A percentile compares a stretch with the other conserved stretches of the same genome.
phyloP scores from a whole-genome alignment of 2,888 invertebrate species.

The Drosophila sordidapex region DNA sequence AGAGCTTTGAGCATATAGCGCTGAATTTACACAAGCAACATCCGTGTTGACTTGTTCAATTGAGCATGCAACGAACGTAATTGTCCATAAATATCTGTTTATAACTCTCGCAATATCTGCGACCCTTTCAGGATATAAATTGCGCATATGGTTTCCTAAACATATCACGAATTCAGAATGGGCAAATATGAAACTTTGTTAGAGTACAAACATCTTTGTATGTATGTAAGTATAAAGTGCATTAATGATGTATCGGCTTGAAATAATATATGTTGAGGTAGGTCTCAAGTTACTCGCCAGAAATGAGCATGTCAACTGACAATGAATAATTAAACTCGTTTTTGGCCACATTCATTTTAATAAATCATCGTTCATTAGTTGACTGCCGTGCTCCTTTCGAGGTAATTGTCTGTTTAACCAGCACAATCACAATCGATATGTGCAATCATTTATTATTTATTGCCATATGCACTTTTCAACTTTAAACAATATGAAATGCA shows the following conservation, averaged over 20 bases:
- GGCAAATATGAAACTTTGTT: not conserved
- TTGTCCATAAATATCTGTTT: conserved; percentile 11
- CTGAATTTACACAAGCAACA: conserved; percentile 49
- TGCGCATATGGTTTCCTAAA: too few relatives aligned
- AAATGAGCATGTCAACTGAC: not conserved
- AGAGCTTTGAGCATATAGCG: conserved; percentile 25
- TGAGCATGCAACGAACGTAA: conserved; percentile 50
- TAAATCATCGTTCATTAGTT: not conserved
- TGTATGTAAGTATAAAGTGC: not conserved
- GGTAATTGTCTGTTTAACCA: not conserved
- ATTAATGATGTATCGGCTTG: conserved; percentile 7
- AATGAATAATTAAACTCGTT: not conserved
- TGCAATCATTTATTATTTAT: not conserved
- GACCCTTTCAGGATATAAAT: not conserved
- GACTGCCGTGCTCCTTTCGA: not conserved
- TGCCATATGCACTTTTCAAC: not conserved
- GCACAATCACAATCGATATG: not conserved
- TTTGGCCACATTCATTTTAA: conserved; percentile 2
- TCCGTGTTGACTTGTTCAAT: conserved; percentile 67
- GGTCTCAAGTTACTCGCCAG: not conserved
- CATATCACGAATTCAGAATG: not conserved
- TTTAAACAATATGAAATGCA: not conserved
- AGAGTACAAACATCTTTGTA: not conserved
- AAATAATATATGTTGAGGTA: conserved; percentile 3
- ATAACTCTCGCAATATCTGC: not conserved